phyloP scores from a whole-genome alignment of 1,140 invertebrate species.

The Drosophila cardini region DNA sequence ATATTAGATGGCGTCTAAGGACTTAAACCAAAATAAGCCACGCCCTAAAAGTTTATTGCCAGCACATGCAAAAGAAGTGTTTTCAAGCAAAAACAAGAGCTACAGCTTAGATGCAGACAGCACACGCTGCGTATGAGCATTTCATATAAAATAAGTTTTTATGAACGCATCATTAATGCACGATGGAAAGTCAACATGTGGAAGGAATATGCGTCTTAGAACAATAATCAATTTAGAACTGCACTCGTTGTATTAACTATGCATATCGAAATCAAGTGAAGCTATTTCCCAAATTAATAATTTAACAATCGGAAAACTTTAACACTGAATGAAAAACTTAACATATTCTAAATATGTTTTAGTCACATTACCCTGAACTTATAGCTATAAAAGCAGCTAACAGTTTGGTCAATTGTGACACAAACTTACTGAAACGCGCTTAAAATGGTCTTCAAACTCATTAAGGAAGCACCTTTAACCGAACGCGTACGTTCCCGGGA shows the following conservation, averaged over 20 bases:
- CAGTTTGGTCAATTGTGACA: neutral
- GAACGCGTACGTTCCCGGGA: conserved; percentile 51
- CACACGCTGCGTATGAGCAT: conserved; percentile 52
- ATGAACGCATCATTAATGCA: conserved; percentile 65
- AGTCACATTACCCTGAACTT: conserved; percentile 2
- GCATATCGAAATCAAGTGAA: conserved; percentile 52
- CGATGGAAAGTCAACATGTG: conserved; percentile 64
- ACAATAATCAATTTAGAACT: conserved; percentile 23
- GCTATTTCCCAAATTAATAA: conserved; percentile 72
- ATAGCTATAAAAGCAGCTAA: conserved; percentile 43
- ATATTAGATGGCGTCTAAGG: conserved; percentile 34
- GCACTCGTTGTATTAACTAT: conserved; percentile 60
- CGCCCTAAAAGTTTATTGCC: conserved; percentile 28
- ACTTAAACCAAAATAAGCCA: conserved; percentile 8
- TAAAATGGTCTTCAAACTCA: conserved; percentile 64
- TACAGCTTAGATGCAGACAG: conserved; percentile 21
- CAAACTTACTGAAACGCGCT: neutral
- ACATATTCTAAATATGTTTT: conserved; percentile 29
- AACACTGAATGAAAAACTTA: conserved; percentile 54
- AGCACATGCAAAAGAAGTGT: conserved; percentile 38
- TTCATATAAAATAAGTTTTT: conserved; percentile 43
- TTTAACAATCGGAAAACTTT: conserved; percentile 65
- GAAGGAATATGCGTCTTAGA: conserved; percentile 11
- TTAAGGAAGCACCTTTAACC: conserved; percentile 56
- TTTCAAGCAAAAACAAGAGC: neutral